Percentiles rank a stretch among this genome's conserved stretches.
Evolutionary conservation across 2,113 vertebrate species (phyloP).

Genomic region (Platycercus adscitus): DNA sequence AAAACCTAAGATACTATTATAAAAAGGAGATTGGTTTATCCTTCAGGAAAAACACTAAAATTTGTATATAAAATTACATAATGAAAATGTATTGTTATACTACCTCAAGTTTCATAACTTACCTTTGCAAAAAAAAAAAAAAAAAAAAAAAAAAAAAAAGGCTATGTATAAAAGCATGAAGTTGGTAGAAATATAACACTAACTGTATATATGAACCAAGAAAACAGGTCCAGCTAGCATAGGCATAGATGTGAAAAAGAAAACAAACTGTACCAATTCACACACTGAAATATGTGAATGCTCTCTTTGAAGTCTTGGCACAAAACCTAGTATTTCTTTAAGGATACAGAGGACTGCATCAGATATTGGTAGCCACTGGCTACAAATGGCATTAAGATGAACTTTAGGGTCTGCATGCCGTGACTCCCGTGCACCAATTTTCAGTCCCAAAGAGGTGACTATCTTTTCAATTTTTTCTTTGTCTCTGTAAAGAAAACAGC

Average conservation of each 20-base stretch:
- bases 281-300: background rate
- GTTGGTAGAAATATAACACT: background rate
- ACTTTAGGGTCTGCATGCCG: constrained; percentile 92
- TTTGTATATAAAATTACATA: background rate
- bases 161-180: background rate
- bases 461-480: constrained; percentile 95
- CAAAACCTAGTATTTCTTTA: background rate
- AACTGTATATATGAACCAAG: background rate
- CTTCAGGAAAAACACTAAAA: background rate
- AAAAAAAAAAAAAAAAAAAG: background rate
- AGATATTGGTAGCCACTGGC: constrained; percentile 94
- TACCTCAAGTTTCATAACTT: background rate
- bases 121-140: background rate
- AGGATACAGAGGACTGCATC: constrained; percentile 95
- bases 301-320: background rate
- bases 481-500: constrained; percentile 77
- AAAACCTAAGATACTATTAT: background rate
- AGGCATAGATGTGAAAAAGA: background rate
- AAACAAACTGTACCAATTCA: background rate
- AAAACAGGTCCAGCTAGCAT: background rate
- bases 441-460: constrained; percentile 87
- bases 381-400: constrained; percentile 91
- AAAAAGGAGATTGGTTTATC: background rate
- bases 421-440: constrained; percentile 85
- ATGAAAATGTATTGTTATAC: background rate